A percentile compares a stretch with the other conserved stretches of the same genome.
Conservation (phyloP, 1,140 invertebrate species). For the Grapholita molesta region DNA sequence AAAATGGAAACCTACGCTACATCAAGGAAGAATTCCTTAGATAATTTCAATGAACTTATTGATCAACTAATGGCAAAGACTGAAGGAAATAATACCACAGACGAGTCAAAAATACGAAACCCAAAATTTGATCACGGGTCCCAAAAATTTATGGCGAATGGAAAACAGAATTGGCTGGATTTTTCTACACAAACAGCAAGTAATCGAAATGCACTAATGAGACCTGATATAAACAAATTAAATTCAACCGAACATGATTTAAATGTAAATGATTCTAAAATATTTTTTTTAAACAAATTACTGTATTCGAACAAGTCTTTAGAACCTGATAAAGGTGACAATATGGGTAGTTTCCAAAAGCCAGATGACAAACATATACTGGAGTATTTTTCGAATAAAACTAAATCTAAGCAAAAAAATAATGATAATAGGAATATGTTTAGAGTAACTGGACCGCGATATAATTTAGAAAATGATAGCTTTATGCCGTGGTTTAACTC, state of each 20-base stretch:
- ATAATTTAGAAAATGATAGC: background rate
- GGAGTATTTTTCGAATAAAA: background rate
- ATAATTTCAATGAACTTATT: background rate
- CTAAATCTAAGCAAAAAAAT: background rate
- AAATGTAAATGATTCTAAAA: slow-evolving; percentile 15
- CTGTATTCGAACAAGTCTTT: background rate
- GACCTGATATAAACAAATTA: no score
- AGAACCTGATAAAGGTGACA: background rate
- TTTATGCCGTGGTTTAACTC: background rate
- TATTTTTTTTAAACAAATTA: slow-evolving; percentile 5
- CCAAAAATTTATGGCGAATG: no score
- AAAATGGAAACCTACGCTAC: background rate
- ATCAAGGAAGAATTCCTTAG: background rate
- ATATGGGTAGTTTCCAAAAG: no score
- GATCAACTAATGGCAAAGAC: background rate
- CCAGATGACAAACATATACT: background rate
- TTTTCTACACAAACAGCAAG: background rate
- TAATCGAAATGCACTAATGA: background rate
- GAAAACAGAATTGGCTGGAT: background rate
- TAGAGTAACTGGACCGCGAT: background rate
- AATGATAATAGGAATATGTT: background rate
- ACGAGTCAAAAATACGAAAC: background rate
- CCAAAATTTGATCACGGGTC: background rate
- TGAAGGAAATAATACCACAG: background rate
- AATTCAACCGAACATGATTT: background rate